Conservation (phyloP, 2,888 invertebrate genomes). For the Cryptocephalus moraei region DNA sequence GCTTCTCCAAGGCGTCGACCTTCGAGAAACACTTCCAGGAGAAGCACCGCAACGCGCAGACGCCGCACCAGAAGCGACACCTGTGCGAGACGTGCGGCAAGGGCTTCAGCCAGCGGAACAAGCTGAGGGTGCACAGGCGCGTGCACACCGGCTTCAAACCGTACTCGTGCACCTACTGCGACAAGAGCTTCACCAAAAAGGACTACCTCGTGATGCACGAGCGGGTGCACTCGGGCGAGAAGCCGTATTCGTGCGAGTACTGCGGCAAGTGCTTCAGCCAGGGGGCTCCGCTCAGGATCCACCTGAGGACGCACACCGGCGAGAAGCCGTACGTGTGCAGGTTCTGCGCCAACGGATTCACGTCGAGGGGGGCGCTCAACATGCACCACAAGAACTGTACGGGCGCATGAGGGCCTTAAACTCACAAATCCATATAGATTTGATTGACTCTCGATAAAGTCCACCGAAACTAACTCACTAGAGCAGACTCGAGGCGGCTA, state of each 20-base stretch:
- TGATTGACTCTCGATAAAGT: too few relatives aligned
- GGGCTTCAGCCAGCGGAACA: conserved; percentile 28
- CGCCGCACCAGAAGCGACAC: conserved; percentile 25
- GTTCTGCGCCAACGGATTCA: conserved; percentile 46
- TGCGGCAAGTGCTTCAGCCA: conserved; percentile 31
- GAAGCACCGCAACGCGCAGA: conserved; percentile 22
- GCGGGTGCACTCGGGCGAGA: conserved; percentile 30
- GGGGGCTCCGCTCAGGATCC: conserved; percentile 27
- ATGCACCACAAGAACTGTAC: conserved; percentile 38
- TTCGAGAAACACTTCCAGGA: conserved; percentile 39
- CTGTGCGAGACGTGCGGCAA: conserved; percentile 32
- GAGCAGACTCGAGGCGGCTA: too few relatives aligned
- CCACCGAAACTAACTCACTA: too few relatives aligned
- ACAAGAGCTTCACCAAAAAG: conserved; percentile 43
- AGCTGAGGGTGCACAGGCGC: conserved; percentile 25
- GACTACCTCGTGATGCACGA: conserved; percentile 28
- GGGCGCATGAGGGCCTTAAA: conserved; percentile 1
- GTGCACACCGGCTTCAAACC: conserved; percentile 45
- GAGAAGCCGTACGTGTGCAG: conserved; percentile 40
- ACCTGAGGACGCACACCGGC: conserved; percentile 27
- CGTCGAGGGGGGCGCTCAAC: conserved; percentile 45
- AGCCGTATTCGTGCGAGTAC: conserved; percentile 30
- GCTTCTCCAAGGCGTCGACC: conserved; percentile 27
- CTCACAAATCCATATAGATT: too few relatives aligned
- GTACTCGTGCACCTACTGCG: conserved; percentile 23